These are phyloP conservation scores for Platerodrilus igneus DNA, from an alignment of 2,888 invertebrate species.

Conservation along the genomic window DNA sequence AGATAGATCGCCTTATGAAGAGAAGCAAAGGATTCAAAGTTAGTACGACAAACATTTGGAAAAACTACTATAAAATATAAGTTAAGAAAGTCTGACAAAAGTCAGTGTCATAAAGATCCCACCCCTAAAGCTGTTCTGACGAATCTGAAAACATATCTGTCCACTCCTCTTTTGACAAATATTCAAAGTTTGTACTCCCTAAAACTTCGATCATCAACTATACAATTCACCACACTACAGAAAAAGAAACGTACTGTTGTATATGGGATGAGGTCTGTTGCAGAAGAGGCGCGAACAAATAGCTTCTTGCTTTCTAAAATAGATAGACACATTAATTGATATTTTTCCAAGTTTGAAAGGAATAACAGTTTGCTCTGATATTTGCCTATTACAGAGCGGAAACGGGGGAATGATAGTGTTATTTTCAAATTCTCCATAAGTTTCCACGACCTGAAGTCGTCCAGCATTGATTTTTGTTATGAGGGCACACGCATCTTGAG, in stretches of 20 bases:
- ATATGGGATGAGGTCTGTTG: constrained; percentile 23
- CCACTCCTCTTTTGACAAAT: constrained; percentile 20
- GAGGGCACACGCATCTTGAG: no score
- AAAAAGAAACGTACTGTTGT: constrained; percentile 16
- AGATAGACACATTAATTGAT: constrained; percentile 3
- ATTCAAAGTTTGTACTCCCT: no score
- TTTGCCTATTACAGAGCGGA: no score
- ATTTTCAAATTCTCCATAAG: no score
- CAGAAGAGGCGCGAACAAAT: constrained; percentile 23
- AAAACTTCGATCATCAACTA: no score
- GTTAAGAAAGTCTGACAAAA: not conserved
- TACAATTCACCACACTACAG: constrained; percentile 22
- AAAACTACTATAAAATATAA: not conserved
- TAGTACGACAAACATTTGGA: constrained; percentile 1
- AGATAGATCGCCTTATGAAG: no score
- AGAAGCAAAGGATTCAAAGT: no score
- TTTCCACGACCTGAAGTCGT: no score
- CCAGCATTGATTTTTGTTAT: no score
- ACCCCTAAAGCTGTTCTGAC: no score
- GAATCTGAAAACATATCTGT: constrained; percentile 20
- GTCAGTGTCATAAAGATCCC: not conserved
- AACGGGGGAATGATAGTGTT: no score
- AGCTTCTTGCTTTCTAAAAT: constrained; percentile 21
- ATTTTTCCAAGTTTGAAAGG: not conserved
- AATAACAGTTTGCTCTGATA: no score